phyloP scores from a whole-genome alignment of 2,888 invertebrate genomes.

The Ectropis crepuscularia region DNA sequence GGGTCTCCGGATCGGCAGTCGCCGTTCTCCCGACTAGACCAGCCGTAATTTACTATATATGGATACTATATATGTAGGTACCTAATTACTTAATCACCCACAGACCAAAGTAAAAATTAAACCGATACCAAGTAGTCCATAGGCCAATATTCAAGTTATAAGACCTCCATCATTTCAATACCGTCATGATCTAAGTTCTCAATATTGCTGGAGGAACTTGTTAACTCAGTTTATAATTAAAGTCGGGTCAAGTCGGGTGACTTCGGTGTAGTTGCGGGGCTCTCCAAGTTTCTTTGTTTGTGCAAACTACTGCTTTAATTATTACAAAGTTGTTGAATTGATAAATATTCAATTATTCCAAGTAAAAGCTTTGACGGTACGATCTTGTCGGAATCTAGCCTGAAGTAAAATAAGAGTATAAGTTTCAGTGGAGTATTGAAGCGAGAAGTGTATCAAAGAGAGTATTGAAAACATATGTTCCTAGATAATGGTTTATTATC shows the following conservation, averaged over 20 bases:
- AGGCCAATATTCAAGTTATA: slow-evolving; percentile 2
- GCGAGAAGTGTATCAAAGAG: no score
- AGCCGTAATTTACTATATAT: no score
- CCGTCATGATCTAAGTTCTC: slow-evolving; percentile 65
- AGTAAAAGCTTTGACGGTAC: slow-evolving; percentile 28
- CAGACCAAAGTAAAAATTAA: no score
- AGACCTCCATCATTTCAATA: slow-evolving; percentile 56
- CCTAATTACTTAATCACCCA: no score
- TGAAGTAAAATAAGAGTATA: not conserved
- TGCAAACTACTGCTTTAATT: slow-evolving; percentile 67
- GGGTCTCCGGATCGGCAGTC: no score
- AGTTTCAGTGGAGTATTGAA: no score
- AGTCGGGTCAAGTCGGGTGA: slow-evolving; percentile 75
- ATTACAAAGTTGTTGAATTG: slow-evolving; percentile 64
- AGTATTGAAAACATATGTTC: no score
- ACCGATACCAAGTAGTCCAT: no score
- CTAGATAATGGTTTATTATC: no score
- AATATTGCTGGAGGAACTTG: slow-evolving; percentile 68
- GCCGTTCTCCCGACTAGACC: no score
- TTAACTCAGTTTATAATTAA: slow-evolving; percentile 81
- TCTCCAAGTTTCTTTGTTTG: slow-evolving; percentile 73
- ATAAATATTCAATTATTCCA: slow-evolving; percentile 56
- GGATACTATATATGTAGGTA: no score
- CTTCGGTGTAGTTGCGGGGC: slow-evolving; percentile 64
- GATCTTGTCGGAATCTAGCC: slow-evolving; percentile 10